A percentile compares a stretch with the other conserved stretches of the same genome.
Evolutionary conservation across 2,797 vertebrate species (phyloP).

Genomic region (Characodon lateralis): DNA sequence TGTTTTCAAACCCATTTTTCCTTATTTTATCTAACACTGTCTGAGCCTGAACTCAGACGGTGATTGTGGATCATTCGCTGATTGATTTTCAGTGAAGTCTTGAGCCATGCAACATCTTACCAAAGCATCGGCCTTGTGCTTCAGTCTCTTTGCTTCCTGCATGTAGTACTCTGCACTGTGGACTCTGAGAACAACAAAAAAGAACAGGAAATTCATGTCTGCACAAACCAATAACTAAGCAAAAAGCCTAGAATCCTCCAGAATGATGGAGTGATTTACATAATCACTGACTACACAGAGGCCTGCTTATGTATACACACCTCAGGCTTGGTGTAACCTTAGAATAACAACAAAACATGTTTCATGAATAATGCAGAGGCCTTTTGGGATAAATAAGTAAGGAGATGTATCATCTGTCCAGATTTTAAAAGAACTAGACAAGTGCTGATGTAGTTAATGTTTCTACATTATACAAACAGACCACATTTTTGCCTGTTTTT

Average conservation of each 20-base stretch:
- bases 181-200: slow-evolving; percentile 78
- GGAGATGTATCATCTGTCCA: slow-evolving; percentile 42
- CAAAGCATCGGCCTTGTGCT: slow-evolving; percentile 97
- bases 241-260: slow-evolving; percentile 10
- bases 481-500: too few species aligned
- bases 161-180: slow-evolving; percentile 97
- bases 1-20: slow-evolving; percentile 27
- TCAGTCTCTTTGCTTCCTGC: slow-evolving; percentile 97
- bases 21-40: slow-evolving; percentile 1
- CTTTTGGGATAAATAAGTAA: slow-evolving; percentile 47
- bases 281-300: slow-evolving; percentile 40
- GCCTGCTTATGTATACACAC: slow-evolving; percentile 51
- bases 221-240: slow-evolving; percentile 24
- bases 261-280: slow-evolving; percentile 45
- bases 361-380: slow-evolving; percentile 59
- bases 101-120: slow-evolving; percentile 73
- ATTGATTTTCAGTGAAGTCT: slow-evolving; percentile 12
- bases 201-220: slow-evolving; percentile 15
- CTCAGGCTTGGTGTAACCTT: slow-evolving; percentile 60
- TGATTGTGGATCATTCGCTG: slow-evolving; percentile 3
- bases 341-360: slow-evolving; percentile 55
- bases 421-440: slow-evolving; percentile 26
- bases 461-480: slow-evolving; percentile 1
- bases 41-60: neutral
- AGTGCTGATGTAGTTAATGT: slow-evolving; percentile 14